Percentiles rank a stretch among this genome's conserved stretches.
Evolutionary conservation across 2,888 invertebrate genomes (phyloP).

Genomic region (Altica lythri): DNA sequence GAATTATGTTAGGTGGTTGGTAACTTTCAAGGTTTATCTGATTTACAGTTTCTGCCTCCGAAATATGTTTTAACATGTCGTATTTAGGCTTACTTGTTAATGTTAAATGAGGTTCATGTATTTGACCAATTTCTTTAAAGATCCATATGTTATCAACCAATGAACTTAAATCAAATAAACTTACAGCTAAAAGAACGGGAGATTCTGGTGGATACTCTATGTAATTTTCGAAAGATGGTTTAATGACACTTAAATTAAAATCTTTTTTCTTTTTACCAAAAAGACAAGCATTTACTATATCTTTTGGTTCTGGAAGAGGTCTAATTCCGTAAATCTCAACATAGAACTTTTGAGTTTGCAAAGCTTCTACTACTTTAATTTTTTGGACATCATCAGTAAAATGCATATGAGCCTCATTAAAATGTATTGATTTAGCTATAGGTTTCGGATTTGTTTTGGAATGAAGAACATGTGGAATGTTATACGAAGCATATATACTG

Average conservation of each 20-base stretch:
- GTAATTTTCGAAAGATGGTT: conserved; percentile 16
- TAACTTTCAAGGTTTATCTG: too few species aligned
- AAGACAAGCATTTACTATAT: conserved; percentile 15
- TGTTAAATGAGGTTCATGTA: conserved; percentile 69
- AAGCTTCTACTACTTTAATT: conserved; percentile 41
- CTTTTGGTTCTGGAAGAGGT: neutral
- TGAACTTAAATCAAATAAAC: conserved; percentile 41
- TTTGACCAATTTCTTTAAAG: conserved; percentile 71
- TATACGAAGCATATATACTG: conserved; percentile 28
- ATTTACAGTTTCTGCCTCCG: too few species aligned
- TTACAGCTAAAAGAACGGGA: conserved; percentile 36
- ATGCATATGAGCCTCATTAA: conserved; percentile 41
- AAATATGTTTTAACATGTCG: neutral
- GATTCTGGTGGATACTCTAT: neutral
- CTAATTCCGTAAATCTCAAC: conserved; percentile 35
- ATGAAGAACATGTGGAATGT: conserved; percentile 37
- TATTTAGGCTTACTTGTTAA: conserved; percentile 22
- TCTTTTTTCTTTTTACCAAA: conserved; percentile 30
- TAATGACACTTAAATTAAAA: conserved; percentile 18
- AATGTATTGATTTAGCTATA: conserved; percentile 30
- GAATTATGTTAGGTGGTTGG: too few species aligned
- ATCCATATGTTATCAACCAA: conserved; percentile 41
- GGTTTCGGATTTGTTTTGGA: conserved; percentile 35
- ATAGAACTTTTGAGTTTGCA: conserved; percentile 36
- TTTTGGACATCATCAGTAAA: conserved; percentile 38